A percentile compares a stretch with the other conserved stretches of the same genome.
These are phyloP conservation scores for Rhogogaster chlorosoma DNA, from an alignment of 2,888 invertebrate species.

Conservation along the genomic window DNA sequence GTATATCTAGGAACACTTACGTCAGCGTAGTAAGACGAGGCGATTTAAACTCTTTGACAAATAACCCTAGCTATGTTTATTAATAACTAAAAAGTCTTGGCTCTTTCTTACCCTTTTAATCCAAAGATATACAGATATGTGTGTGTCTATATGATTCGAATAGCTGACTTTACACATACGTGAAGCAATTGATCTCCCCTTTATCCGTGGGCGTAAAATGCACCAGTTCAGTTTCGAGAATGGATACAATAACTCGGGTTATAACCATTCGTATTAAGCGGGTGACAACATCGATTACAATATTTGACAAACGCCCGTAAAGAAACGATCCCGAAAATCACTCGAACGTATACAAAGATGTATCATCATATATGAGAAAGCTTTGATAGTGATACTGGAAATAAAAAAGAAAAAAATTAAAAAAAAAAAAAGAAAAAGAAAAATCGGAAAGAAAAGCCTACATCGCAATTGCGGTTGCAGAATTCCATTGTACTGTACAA, in stretches of 20 bases:
- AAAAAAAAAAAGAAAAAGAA: neutral
- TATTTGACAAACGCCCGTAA: neutral
- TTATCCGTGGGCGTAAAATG: neutral
- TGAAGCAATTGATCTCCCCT: conserved; percentile 31
- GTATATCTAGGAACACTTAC: neutral
- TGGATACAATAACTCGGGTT: neutral
- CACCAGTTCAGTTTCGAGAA: neutral
- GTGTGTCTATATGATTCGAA: neutral
- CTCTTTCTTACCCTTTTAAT: neutral
- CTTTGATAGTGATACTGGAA: neutral
- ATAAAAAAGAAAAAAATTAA: neutral
- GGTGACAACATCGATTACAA: conserved; percentile 4
- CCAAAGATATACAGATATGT: neutral
- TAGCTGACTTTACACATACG: neutral
- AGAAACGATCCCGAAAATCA: neutral
- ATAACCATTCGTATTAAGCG: neutral
- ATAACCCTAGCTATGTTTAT: conserved; percentile 33
- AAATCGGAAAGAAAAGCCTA: neutral
- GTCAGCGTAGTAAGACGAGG: conserved; percentile 18
- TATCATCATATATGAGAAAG: neutral
- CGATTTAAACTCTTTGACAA: conserved; percentile 30
- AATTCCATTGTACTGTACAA: conserved; percentile 19
- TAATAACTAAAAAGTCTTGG: conserved; percentile 40
- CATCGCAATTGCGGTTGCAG: conserved; percentile 20
- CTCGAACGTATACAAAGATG: neutral